phyloP scores from a whole-genome alignment of 2,888 invertebrate genomes.

The Pocota personata region DNA sequence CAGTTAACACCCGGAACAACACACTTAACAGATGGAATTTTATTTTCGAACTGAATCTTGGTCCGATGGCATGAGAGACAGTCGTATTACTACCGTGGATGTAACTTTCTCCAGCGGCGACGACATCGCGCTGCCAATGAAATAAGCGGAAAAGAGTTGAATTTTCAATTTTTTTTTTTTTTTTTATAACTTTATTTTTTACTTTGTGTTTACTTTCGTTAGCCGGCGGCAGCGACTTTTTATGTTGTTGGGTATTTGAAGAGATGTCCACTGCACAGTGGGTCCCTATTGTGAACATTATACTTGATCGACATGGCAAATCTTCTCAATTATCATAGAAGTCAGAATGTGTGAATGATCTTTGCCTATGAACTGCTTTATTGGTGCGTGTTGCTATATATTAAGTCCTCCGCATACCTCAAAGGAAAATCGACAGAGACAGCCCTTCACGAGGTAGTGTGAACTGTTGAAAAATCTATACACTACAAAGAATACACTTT shows the following conservation, averaged over 20 bases:
- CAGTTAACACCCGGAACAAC: conserved; percentile 55
- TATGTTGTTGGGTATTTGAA: not conserved
- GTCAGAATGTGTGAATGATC: too few species aligned
- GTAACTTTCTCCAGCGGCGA: conserved; percentile 63
- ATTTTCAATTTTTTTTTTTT: conserved; percentile 24
- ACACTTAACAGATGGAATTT: conserved; percentile 40
- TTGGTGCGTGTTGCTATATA: too few species aligned
- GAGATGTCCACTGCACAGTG: not conserved
- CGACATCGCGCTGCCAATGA: conserved; percentile 11
- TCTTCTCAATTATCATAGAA: too few species aligned
- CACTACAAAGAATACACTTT: too few species aligned
- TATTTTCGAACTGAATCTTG: conserved; percentile 45
- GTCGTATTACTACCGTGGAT: conserved; percentile 39
- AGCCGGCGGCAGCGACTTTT: not conserved
- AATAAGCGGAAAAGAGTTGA: conserved; percentile 51
- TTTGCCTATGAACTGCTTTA: too few species aligned
- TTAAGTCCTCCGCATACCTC: too few species aligned
- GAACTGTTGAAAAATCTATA: too few species aligned
- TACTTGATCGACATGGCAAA: not conserved
- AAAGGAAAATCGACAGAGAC: too few species aligned
- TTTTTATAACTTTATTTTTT: conserved; percentile 24
- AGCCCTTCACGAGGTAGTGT: too few species aligned
- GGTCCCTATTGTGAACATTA: not conserved
- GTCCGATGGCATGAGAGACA: conserved; percentile 34
- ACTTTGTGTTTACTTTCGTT: conserved; percentile 32